Base-by-base conservation (phyloP, 2,113 vertebrate genomes). In the Mugil cephalus region DNA sequence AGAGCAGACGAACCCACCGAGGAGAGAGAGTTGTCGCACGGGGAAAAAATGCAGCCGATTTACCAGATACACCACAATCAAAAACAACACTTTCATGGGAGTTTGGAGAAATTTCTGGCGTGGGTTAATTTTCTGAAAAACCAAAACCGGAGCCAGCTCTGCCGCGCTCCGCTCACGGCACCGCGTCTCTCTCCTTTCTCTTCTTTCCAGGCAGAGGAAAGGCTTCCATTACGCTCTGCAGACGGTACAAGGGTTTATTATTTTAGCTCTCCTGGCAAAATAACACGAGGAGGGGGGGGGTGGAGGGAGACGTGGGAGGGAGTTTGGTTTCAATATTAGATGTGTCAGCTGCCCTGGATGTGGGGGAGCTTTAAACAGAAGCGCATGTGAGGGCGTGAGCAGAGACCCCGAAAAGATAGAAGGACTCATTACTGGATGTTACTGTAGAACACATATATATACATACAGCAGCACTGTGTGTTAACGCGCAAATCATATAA, bases 261-360 rank as follows among this genome's bases (percentile, higher is more conserved):
- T 86, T 87, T 70, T 79, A 84, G 80, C 73, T 89, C 87, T 78
- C 47, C 83, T 85, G 69, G 85, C 81, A 75, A 74, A 90, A 90
- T 85, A 84, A 80, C 83, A 80, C n/a, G 11, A 52, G 55, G 64
- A 39, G 66, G 61, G 75, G 19, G 19, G 53, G 8, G 55, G 3
- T 39, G 12, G 48, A 8, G 51, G 1, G 61, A 9, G 61, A 69
- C 12, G 39, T 18, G 53, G 75, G 71, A 38, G 67, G 48, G 62
- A 63, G 65, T 83, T 87, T 80, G 72, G 79, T 79, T 82, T 84
- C 62, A 80, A 73, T 68, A 88, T 85, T 48, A 74, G 85, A 87
- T 59, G 89, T 85, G 85, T 88, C 83, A 89, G 81, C 83, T 73
- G 53, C 76, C 50, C 69, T 76, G 70, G 53, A 77, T 70, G 83